Evolutionary conservation across 2,797 vertebrate genomes (phyloP).

Genomic region (Carcharodon carcharias): DNA sequence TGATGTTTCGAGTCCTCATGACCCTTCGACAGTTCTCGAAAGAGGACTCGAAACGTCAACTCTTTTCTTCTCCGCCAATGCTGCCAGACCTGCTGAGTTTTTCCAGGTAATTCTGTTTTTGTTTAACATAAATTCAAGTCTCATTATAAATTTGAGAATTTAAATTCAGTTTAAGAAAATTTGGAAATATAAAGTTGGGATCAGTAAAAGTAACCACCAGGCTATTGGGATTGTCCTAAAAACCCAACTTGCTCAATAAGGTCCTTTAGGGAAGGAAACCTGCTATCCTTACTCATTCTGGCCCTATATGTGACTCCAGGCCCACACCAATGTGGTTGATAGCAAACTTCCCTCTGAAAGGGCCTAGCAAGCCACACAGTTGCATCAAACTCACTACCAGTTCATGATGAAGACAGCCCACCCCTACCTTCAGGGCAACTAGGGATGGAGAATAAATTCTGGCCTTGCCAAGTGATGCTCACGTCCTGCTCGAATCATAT

Average conservation of each 20-base stretch:
- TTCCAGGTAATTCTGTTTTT: too few species aligned
- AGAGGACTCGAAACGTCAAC: too few species aligned
- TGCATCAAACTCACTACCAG: not conserved
- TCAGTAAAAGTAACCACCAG: not conserved
- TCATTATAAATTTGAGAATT: not conserved
- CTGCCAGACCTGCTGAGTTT: too few species aligned
- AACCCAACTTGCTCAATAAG: not conserved
- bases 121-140: not conserved
- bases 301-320: not conserved
- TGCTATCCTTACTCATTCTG: not conserved
- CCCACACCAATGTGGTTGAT: not conserved
- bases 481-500: not conserved
- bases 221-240: not conserved
- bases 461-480: not conserved
- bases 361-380: not conserved
- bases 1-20: too few species aligned
- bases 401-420: not conserved
- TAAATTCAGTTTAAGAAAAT: not conserved
- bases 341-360: not conserved
- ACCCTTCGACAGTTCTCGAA: too few species aligned
- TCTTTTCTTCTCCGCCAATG: too few species aligned
- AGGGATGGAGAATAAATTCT: not conserved
- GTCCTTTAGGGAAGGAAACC: not conserved
- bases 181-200: not conserved
- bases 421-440: not conserved